Evolutionary conservation across 2,113 vertebrate genomes (phyloP).

Genomic region (Thalassoma bifasciatum): DNA sequence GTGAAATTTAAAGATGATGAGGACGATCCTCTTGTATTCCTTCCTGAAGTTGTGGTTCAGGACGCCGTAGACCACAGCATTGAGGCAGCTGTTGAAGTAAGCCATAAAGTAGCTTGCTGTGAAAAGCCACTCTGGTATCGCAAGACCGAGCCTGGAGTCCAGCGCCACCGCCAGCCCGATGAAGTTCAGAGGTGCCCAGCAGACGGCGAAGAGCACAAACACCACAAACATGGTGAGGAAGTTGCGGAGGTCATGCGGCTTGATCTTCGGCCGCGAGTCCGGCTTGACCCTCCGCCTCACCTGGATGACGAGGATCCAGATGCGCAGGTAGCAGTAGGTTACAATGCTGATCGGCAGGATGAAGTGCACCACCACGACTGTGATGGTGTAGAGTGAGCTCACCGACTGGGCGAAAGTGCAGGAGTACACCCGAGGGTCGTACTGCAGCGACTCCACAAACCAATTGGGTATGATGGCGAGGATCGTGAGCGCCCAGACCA

Average conservation of each 20-base stretch:
- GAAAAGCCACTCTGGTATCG: constrained; percentile 87
- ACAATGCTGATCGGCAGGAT: constrained; percentile 86
- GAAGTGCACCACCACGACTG: constrained; percentile 86
- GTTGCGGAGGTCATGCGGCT: constrained; percentile 85
- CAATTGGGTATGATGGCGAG: constrained; percentile 86
- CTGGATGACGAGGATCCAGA: constrained; percentile 86
- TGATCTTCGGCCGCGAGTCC: constrained; percentile 80
- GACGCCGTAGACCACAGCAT: constrained; percentile 86
- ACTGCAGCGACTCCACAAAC: constrained; percentile 86
- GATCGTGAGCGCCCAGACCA: constrained; percentile 84
- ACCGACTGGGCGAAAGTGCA: constrained; percentile 88
- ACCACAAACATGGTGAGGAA: constrained; percentile 90
- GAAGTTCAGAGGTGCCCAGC: constrained; percentile 87
- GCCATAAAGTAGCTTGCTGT: constrained; percentile 89
- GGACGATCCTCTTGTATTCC: constrained; percentile 87
- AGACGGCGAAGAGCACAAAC: constrained; percentile 87
- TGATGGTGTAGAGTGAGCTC: constrained; percentile 85
- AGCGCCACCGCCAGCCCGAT: constrained; percentile 86
- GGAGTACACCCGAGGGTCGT: constrained; percentile 86
- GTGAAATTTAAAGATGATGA: constrained; percentile 81
- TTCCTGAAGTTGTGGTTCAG: constrained; percentile 88
- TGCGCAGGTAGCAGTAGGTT: constrained; percentile 87
- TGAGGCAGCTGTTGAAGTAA: constrained; percentile 89
- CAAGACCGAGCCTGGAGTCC: constrained; percentile 74
- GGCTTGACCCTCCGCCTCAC: constrained; percentile 83